A percentile compares a stretch with the other conserved stretches of the same genome.
Conservation (phyloP, 2,888 invertebrate species). For the Agapostemon virescens region DNA sequence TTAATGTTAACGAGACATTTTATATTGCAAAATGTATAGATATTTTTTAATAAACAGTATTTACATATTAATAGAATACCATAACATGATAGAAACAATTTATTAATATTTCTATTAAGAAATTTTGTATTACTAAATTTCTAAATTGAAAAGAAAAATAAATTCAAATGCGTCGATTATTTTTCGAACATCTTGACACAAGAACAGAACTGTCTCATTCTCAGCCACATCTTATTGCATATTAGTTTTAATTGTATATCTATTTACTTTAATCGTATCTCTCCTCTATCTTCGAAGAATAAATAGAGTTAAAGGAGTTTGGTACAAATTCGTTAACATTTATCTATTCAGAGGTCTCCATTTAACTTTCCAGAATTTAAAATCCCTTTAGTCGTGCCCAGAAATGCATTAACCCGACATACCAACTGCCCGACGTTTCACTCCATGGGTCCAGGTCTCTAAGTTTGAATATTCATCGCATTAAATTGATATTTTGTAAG, state of each 20-base stretch:
- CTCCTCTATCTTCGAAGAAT: not conserved
- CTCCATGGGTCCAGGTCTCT: not conserved
- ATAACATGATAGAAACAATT: no score
- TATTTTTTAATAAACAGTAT: no score
- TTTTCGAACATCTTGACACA: no score
- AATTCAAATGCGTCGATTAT: no score
- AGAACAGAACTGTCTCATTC: no score
- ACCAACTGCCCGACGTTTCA: not conserved
- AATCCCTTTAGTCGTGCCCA: not conserved
- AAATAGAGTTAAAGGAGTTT: not conserved
- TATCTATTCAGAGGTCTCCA: not conserved
- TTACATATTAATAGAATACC: no score
- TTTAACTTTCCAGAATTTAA: not conserved
- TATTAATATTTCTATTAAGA: no score
- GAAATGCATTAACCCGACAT: not conserved
- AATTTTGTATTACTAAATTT: no score
- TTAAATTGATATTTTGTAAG: constrained; percentile 49
- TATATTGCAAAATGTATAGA: no score
- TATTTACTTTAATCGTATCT: not conserved
- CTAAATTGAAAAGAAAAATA: not conserved
- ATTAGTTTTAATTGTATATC: not conserved
- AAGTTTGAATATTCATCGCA: constrained; percentile 52
- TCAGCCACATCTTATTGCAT: not conserved
- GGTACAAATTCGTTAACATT: not conserved
- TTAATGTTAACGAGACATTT: no score